These are phyloP conservation scores for Amiota minor DNA, from an alignment of 2,888 invertebrate genomes.

Conservation along the genomic window DNA sequence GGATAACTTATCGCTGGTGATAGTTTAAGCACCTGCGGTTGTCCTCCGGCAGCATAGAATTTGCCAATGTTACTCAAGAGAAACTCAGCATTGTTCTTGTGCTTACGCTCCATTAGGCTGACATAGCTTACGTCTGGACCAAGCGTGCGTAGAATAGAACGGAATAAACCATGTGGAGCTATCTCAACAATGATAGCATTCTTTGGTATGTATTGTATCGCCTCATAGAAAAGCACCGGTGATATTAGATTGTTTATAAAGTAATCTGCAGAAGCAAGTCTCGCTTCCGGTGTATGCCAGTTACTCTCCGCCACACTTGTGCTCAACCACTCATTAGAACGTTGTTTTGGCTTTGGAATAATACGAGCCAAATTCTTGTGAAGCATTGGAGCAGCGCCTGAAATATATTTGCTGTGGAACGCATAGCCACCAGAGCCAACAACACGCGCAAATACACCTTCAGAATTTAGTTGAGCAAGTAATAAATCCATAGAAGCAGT, in stretches of 20 bases:
- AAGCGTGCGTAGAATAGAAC: conserved; percentile 91
- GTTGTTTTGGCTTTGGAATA: conserved; percentile 84
- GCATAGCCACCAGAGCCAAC: conserved; percentile 92
- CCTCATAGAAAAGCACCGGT: conserved; percentile 94
- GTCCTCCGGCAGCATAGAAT: conserved; percentile 85
- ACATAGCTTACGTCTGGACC: conserved; percentile 83
- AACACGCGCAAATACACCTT: conserved; percentile 86
- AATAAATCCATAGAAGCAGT: conserved; percentile 79
- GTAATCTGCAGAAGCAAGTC: conserved; percentile 90
- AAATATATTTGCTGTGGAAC: conserved; percentile 94
- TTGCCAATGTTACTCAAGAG: conserved; percentile 87
- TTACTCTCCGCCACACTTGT: conserved; percentile 90
- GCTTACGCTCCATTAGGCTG: conserved; percentile 88
- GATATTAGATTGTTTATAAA: conserved; percentile 96
- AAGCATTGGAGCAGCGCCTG: conserved; percentile 87
- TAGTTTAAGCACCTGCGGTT: conserved; percentile 82
- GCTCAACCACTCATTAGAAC: conserved; percentile 90
- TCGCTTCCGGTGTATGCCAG: conserved; percentile 84
- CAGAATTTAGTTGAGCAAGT: conserved; percentile 79
- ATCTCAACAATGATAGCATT: conserved; percentile 93
- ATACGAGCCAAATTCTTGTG: conserved; percentile 84
- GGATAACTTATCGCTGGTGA: conserved; percentile 86
- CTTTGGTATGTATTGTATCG: conserved; percentile 85
- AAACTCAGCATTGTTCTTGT: conserved; percentile 82
- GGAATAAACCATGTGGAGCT: conserved; percentile 95